Conservation (phyloP, 2,888 invertebrate genomes). For the Papilio protenor region DNA sequence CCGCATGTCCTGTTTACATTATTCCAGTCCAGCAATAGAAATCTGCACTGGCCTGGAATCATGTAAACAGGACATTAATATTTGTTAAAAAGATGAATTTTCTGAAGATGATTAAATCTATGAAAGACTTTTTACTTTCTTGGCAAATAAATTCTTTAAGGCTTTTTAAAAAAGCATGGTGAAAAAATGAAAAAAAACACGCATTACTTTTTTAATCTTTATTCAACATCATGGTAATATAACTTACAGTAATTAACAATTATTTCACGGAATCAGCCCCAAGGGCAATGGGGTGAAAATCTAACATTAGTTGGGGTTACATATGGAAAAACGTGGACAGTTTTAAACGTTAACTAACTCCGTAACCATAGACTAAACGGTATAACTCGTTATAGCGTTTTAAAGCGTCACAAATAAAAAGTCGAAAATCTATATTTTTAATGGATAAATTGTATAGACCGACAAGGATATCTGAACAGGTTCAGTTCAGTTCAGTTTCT, state of each 20-base stretch:
- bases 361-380: slow-evolving; percentile 42
- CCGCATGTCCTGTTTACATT: too few relatives aligned
- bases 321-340: slow-evolving; percentile 54
- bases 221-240: slow-evolving; percentile 78
- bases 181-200: slow-evolving; percentile 28
- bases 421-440: not conserved
- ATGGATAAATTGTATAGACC: not conserved
- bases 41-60: too few relatives aligned
- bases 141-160: not conserved
- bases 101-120: too few relatives aligned
- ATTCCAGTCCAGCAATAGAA: too few relatives aligned
- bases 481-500: too few relatives aligned
- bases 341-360: slow-evolving; percentile 48
- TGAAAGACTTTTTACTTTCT: not conserved
- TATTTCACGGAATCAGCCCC: slow-evolving; percentile 61
- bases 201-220: slow-evolving; percentile 68
- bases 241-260: slow-evolving; percentile 80
- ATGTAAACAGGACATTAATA: too few relatives aligned
- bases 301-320: slow-evolving; percentile 60
- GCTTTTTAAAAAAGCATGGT: too few relatives aligned
- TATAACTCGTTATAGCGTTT: not conserved
- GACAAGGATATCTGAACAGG: too few relatives aligned
- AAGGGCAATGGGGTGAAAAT: slow-evolving; percentile 59
- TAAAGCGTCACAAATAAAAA: not conserved
- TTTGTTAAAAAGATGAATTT: too few relatives aligned